A percentile compares a stretch with the other conserved stretches of the same genome.
Conservation (phyloP, 2,888 invertebrate species). For the Argynnis bischoffii region DNA sequence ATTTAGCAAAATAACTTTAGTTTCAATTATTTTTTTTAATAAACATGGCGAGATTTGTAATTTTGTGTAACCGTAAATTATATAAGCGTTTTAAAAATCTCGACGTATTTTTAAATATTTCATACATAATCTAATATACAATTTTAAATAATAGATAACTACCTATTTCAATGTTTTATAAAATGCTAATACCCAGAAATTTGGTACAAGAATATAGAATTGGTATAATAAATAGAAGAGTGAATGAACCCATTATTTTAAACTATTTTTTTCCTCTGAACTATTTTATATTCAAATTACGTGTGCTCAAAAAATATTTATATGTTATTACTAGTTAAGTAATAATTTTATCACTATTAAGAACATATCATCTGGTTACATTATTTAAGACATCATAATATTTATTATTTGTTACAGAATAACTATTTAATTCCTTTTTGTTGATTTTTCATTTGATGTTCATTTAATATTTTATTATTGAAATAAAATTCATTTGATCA, state of each 20-base stretch:
- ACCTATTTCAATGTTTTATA: not conserved
- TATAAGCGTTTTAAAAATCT: not conserved
- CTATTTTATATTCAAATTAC: too few relatives aligned
- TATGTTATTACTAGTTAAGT: too few relatives aligned
- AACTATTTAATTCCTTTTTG: too few relatives aligned
- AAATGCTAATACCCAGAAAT: slow-evolving; percentile 4
- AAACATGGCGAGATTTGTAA: slow-evolving; percentile 4
- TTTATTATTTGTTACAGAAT: too few relatives aligned
- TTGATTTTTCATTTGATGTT: too few relatives aligned
- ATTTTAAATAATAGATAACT: too few relatives aligned
- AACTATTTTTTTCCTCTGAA: not conserved
- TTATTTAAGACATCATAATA: too few relatives aligned
- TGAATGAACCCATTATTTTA: slow-evolving; percentile 5
- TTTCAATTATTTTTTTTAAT: slow-evolving; percentile 4
- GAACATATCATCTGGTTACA: too few relatives aligned
- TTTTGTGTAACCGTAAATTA: slow-evolving; percentile 1
- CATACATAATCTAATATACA: too few relatives aligned
- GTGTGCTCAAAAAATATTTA: too few relatives aligned
- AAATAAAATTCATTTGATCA: not conserved
- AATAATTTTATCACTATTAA: too few relatives aligned
- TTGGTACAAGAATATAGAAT: not conserved
- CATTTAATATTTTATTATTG: not conserved
- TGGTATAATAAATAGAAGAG: not conserved
- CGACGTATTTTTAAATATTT: too few relatives aligned
- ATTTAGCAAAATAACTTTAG: slow-evolving; percentile 4